A percentile compares a stretch with the other conserved stretches of the same genome.
Conservation (phyloP, 2,113 vertebrate species). For the Triplophysa rosa region DNA sequence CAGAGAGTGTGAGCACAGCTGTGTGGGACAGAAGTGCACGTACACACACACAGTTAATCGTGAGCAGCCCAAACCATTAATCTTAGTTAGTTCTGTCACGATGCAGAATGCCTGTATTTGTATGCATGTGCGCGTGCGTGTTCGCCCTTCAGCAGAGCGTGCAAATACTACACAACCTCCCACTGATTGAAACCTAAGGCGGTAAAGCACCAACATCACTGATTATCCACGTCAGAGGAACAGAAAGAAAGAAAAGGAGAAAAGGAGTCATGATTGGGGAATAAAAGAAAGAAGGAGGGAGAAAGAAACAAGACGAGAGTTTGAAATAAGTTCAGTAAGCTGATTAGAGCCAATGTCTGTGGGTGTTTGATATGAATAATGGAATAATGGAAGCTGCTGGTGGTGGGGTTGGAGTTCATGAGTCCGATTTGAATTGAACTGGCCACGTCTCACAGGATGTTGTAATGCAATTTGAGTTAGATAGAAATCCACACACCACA, state of each 20-base stretch:
- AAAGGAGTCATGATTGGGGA: not conserved
- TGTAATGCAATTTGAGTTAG: no score
- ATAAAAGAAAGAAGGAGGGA: not conserved
- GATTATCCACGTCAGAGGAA: constrained; percentile 16
- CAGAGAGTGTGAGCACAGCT: not conserved
- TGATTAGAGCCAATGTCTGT: constrained; percentile 21
- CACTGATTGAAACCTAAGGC: constrained; percentile 33
- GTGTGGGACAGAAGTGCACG: not conserved
- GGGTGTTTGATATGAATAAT: constrained; percentile 14
- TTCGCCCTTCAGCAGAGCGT: constrained; percentile 21
- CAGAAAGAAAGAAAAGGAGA: not conserved
- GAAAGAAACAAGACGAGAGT: not conserved
- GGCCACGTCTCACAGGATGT: no score
- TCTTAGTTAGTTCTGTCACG: constrained; percentile 34
- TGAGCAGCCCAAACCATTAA: constrained; percentile 26
- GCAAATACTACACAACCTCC: constrained; percentile 27
- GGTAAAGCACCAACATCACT: constrained; percentile 4
- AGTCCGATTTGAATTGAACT: no score
- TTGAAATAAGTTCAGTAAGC: constrained; percentile 17
- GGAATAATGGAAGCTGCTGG: constrained; percentile 11
- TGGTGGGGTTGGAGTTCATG: not conserved
- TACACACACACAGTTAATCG: constrained; percentile 7
- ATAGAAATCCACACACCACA: no score
- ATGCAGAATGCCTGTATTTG: constrained; percentile 6
- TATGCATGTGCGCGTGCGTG: constrained; percentile 17